These are phyloP conservation scores for Canis aureus DNA, from an alignment of 2,113 vertebrate species.

Conservation along the genomic window DNA sequence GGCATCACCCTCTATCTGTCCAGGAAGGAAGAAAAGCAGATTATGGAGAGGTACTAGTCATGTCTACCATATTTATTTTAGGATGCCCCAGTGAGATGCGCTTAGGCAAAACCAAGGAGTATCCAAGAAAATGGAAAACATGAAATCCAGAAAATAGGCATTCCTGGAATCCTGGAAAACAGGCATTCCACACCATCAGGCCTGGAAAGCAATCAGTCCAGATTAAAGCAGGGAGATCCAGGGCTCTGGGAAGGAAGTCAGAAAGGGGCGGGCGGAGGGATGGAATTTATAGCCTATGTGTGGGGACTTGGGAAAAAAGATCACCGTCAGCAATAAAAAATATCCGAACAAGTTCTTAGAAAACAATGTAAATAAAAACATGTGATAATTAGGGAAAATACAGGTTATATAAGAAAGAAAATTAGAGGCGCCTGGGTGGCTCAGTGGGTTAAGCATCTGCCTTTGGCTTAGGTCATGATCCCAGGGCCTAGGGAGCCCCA, in stretches of 20 bases:
- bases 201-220: not conserved
- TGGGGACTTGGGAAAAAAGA: not conserved
- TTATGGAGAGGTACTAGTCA: not conserved
- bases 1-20: not conserved
- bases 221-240: not conserved
- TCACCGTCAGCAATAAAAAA: not conserved
- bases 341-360: not conserved
- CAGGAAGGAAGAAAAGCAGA: not conserved
- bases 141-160: not conserved
- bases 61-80: not conserved
- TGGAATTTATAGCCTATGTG: not conserved
- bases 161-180: not conserved
- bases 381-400: not conserved
- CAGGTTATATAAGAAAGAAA: not conserved
- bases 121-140: not conserved
- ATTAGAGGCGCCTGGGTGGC: too few relatives aligned
- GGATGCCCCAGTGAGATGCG: not conserved
- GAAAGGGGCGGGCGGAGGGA: not conserved
- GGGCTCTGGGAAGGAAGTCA: not conserved
- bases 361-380: not conserved
- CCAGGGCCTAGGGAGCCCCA: too few relatives aligned
- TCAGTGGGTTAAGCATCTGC: too few relatives aligned
- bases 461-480: too few relatives aligned
- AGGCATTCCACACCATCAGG: not conserved
- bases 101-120: not conserved